These are phyloP conservation scores for Noctua fimbriata DNA, from an alignment of 2,888 invertebrate genomes.

Conservation along the genomic window DNA sequence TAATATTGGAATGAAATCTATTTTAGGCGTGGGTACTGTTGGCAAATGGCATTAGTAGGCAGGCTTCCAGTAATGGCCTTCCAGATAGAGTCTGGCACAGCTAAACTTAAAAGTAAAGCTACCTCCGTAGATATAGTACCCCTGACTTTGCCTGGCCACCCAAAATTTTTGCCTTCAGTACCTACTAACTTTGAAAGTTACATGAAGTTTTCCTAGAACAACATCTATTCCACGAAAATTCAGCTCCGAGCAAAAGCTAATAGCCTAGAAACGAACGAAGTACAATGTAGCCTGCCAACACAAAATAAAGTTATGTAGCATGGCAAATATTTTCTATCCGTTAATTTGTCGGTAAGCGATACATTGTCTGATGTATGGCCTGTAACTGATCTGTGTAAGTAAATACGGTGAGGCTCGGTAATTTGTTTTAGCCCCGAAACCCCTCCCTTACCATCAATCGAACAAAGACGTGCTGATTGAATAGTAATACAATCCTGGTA, in stretches of 20 bases:
- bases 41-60: neutral
- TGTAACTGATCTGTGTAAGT: conserved; percentile 78
- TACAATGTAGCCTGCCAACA: conserved; percentile 47
- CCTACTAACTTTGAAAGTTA: conserved; percentile 26
- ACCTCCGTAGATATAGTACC: neutral
- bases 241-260: conserved; percentile 29
- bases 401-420: conserved; percentile 73
- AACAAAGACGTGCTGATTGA: conserved; percentile 82
- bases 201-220: conserved; percentile 24
- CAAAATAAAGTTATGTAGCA: conserved; percentile 52
- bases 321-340: conserved; percentile 76
- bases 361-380: conserved; percentile 74
- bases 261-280: conserved; percentile 30
- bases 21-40: conserved; percentile 3
- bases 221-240: conserved; percentile 41
- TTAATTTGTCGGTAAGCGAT: conserved; percentile 82
- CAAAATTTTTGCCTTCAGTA: conserved; percentile 19
- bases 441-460: conserved; percentile 74
- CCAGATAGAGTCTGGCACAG: neutral
- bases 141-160: neutral
- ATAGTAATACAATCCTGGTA: conserved; percentile 81
- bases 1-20: conserved; percentile 14
- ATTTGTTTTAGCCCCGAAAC: conserved; percentile 79
- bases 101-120: neutral
- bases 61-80: neutral